Evolutionary conservation across 1,140 invertebrate genomes (phyloP).

Genomic region (Aphelenchoides avenae): DNA sequence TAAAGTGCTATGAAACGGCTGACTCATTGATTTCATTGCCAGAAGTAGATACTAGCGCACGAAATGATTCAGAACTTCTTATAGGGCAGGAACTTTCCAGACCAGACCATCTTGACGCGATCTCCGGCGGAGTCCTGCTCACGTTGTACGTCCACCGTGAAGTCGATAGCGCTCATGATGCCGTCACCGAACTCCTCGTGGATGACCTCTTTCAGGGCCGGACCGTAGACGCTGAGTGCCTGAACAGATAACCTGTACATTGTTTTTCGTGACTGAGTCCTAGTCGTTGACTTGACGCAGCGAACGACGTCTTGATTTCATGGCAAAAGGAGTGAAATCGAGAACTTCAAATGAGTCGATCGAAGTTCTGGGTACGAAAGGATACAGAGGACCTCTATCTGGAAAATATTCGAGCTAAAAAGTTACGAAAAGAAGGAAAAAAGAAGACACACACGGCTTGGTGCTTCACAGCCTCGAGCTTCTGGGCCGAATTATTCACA

Average conservation of each 20-base stretch:
- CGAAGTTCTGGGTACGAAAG: no score
- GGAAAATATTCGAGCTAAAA: no score
- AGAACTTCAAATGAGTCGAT: no score
- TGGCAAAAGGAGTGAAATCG: background rate
- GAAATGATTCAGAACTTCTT: conserved; percentile 46
- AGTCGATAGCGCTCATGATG: conserved; percentile 61
- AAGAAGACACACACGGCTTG: no score
- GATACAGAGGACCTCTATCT: no score
- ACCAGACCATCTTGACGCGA: conserved; percentile 53
- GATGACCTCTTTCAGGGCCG: conserved; percentile 58
- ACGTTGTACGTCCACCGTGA: conserved; percentile 53
- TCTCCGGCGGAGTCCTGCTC: conserved; percentile 50
- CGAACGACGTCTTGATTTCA: no score
- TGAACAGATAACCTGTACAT: conserved; percentile 14
- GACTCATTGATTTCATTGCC: background rate
- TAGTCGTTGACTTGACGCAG: no score
- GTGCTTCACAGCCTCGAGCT: no score
- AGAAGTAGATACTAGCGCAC: no score
- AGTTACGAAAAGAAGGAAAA: no score
- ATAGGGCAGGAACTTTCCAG: conserved; percentile 59
- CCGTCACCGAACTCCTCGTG: conserved; percentile 61
- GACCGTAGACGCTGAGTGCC: conserved; percentile 57
- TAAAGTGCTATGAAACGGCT: background rate
- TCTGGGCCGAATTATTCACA: no score
- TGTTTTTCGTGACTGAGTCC: no score